Conservation (phyloP, 2,888 invertebrate genomes). For the Meganola albula region DNA sequence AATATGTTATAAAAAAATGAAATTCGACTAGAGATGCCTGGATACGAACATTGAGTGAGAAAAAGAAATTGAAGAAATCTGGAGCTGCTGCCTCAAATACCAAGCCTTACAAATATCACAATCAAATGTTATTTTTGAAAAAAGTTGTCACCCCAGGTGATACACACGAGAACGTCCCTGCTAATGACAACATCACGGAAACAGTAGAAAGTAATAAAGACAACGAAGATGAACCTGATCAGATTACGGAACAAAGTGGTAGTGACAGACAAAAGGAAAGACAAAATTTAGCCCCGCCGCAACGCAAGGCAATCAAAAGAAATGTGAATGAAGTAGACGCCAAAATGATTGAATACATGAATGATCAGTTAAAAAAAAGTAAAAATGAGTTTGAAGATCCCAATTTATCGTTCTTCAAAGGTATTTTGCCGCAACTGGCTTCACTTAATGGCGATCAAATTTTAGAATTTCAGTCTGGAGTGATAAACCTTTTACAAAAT, state of each 20-base stretch:
- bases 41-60: slow-evolving; percentile 3
- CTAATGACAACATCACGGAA: slow-evolving; percentile 1
- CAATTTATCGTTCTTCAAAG: slow-evolving; percentile 15
- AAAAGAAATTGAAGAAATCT: slow-evolving; percentile 1
- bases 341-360: background rate
- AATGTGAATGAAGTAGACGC: background rate
- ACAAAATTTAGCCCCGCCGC: background rate
- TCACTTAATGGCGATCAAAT: slow-evolving; percentile 21
- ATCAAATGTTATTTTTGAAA: slow-evolving; percentile 2
- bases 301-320: slow-evolving; percentile 6
- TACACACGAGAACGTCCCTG: slow-evolving; percentile 3
- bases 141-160: slow-evolving; percentile 3
- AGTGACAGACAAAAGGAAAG: slow-evolving; percentile 4
- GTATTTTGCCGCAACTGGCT: slow-evolving; percentile 19
- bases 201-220: slow-evolving; percentile 3
- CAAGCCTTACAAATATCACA: slow-evolving; percentile 2
- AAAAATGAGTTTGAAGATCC: slow-evolving; percentile 7
- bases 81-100: slow-evolving; percentile 1
- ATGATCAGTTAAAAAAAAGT: background rate
- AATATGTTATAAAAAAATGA: slow-evolving; percentile 9
- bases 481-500: slow-evolving; percentile 22
- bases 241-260: slow-evolving; percentile 7
- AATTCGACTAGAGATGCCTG: slow-evolving; percentile 8
- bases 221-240: slow-evolving; percentile 6
- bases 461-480: slow-evolving; percentile 24